These are phyloP conservation scores for Lophius americanus DNA, from an alignment of 2,797 vertebrate genomes.

Conservation along the genomic window DNA sequence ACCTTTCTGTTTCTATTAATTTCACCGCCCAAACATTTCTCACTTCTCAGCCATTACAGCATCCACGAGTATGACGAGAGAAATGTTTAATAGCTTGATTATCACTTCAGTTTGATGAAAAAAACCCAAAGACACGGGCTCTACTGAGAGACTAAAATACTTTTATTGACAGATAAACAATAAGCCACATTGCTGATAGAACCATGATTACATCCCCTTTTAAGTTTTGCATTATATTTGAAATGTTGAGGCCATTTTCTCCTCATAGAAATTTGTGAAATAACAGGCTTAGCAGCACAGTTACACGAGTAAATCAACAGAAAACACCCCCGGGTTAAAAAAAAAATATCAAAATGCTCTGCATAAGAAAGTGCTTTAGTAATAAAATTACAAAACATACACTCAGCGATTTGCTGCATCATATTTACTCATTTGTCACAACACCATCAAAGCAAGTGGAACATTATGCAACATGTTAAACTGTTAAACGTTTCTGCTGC, in stretches of 20 bases:
- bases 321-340: slow-evolving; percentile 72
- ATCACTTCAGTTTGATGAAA: too few relatives aligned
- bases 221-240: slow-evolving; percentile 20
- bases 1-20: slow-evolving; percentile 64
- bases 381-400: slow-evolving; percentile 80
- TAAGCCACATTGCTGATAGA: slow-evolving; percentile 49
- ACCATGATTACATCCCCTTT: slow-evolving; percentile 13
- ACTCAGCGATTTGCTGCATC: slow-evolving; percentile 59
- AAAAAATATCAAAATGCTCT: slow-evolving; percentile 83
- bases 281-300: slow-evolving; percentile 50
- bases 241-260: slow-evolving; percentile 36
- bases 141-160: slow-evolving; percentile 25
- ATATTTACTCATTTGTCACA: slow-evolving; percentile 30
- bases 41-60: not conserved
- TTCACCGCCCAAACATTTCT: slow-evolving; percentile 57
- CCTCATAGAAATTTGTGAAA: slow-evolving; percentile 42
- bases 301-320: slow-evolving; percentile 35
- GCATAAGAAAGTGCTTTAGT: slow-evolving; percentile 84
- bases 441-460: slow-evolving; percentile 42
- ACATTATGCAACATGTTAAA: slow-evolving; percentile 21
- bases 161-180: slow-evolving; percentile 72
- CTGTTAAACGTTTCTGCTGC: slow-evolving; percentile 16
- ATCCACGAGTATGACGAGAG: too few relatives aligned
- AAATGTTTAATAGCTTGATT: too few relatives aligned
- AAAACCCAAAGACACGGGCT: not conserved